Conservation (phyloP, 2,888 invertebrate genomes). For the Chironomus tentans region DNA sequence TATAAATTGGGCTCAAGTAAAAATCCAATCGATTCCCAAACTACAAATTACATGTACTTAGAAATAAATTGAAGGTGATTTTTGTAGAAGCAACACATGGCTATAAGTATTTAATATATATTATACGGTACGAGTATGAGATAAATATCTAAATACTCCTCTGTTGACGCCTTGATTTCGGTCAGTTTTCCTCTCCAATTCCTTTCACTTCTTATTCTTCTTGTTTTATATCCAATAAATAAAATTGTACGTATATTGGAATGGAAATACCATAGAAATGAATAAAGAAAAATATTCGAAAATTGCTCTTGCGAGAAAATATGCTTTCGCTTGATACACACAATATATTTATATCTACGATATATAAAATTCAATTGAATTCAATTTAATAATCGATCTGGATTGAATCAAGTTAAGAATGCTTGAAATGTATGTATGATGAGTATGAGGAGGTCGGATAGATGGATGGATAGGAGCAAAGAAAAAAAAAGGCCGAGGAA, state of each 20-base stretch:
- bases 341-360: not conserved
- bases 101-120: not conserved
- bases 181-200: too few relatives aligned
- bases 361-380: not conserved
- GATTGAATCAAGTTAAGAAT: not conserved
- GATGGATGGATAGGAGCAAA: not conserved
- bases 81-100: not conserved
- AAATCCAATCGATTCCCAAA: not conserved
- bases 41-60: slow-evolving; percentile 5
- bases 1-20: not conserved
- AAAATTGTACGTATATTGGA: not conserved
- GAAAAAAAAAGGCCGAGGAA: not conserved
- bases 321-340: not conserved
- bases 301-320: not conserved
- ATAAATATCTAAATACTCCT: not conserved
- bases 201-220: too few relatives aligned
- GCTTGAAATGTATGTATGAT: not conserved
- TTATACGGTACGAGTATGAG: not conserved
- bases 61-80: not conserved
- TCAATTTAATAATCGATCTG: slow-evolving; percentile 15
- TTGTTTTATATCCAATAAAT: too few relatives aligned
- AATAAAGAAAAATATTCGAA: not conserved
- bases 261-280: not conserved
- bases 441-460: not conserved
- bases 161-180: not conserved